These are phyloP conservation scores for Drosophila yooni DNA, from an alignment of 2,888 invertebrate genomes.

Conservation along the genomic window DNA sequence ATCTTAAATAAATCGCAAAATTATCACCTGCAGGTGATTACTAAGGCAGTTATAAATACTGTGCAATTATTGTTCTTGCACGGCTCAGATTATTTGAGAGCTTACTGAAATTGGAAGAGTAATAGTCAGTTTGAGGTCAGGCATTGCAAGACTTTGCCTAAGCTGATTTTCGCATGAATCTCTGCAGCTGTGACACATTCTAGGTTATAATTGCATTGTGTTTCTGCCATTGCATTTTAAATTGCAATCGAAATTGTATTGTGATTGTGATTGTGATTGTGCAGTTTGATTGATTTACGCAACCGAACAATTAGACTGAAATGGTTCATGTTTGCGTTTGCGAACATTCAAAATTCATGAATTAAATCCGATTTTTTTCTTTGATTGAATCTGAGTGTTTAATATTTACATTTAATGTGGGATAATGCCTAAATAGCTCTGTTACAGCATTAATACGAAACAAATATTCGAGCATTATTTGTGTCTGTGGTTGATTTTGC, in stretches of 20 bases:
- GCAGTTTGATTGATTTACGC: conserved; percentile 9
- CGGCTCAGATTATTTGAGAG: background rate
- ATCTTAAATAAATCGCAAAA: background rate
- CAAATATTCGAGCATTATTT: background rate
- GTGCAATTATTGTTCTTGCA: background rate
- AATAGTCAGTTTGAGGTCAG: too few species aligned
- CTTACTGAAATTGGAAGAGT: background rate
- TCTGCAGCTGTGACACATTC: background rate
- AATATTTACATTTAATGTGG: background rate
- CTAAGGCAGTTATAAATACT: background rate
- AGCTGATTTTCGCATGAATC: background rate
- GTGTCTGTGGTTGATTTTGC: background rate
- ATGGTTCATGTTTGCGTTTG: conserved; percentile 1
- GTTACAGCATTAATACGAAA: background rate
- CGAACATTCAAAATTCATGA: background rate
- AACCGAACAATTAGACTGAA: conserved; percentile 1
- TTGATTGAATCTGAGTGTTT: background rate
- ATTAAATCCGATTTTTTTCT: background rate
- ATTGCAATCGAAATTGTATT: conserved; percentile 6
- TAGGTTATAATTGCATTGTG: background rate
- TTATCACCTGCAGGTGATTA: background rate
- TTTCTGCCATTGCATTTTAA: background rate
- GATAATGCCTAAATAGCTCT: background rate
- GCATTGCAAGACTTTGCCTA: background rate
- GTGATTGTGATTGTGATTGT: background rate